phyloP scores from a whole-genome alignment of 2,113 vertebrate genomes.

The Apodemus sylvaticus region DNA sequence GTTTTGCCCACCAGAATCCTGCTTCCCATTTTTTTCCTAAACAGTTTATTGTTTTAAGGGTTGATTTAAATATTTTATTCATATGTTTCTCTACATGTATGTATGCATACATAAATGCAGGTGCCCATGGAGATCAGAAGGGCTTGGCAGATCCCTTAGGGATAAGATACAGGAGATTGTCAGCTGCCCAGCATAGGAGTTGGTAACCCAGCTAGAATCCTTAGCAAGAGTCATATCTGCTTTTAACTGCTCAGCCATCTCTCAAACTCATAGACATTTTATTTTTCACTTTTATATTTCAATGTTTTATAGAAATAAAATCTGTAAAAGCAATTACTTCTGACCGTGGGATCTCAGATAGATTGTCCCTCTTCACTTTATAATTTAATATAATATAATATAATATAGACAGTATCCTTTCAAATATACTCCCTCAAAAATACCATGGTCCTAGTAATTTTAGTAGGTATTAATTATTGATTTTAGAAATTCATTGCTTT shows the following conservation, averaged over 20 bases:
- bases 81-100: not conserved
- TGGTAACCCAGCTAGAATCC: not conserved
- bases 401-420: not conserved
- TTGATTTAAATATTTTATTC: not conserved
- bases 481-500: conserved; percentile 30
- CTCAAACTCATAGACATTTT: not conserved
- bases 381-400: not conserved
- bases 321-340: conserved; percentile 39
- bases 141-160: too few species aligned
- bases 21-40: not conserved
- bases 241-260: not conserved
- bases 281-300: not conserved
- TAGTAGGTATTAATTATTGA: conserved; percentile 61
- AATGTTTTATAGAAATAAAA: conserved; percentile 46
- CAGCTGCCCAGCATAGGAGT: too few species aligned
- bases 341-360: conserved; percentile 56
- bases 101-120: not conserved
- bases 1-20: not conserved
- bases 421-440: not conserved
- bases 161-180: too few species aligned
- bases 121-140: not conserved
- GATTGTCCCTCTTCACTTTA: not conserved
- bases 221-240: not conserved
- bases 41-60: not conserved
- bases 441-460: conserved; percentile 22